Percentiles rank a stretch among this genome's conserved stretches.
Evolutionary conservation across 2,797 vertebrate genomes (phyloP).

Genomic region (Thunnus albacares): DNA sequence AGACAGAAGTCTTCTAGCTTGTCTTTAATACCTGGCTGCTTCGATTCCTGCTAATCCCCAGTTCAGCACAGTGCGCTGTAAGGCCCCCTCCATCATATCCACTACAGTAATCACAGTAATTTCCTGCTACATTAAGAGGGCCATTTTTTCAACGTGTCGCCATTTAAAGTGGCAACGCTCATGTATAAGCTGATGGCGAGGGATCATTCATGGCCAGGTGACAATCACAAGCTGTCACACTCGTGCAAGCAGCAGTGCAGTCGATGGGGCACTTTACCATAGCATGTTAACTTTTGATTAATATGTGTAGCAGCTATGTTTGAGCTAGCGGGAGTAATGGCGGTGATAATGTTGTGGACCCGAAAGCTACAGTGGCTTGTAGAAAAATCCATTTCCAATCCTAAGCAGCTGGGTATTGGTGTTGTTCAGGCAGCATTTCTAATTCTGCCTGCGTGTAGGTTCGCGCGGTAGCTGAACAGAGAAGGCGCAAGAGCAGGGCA

Average conservation of each 20-base stretch:
- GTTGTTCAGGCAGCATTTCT: slow-evolving; percentile 6
- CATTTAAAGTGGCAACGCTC: slow-evolving; percentile 39
- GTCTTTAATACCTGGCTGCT: slow-evolving; percentile 79
- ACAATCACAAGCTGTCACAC: slow-evolving; percentile 51
- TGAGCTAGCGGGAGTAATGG: slow-evolving; percentile 10
- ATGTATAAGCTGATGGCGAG: slow-evolving; percentile 32
- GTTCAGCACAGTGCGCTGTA: slow-evolving; percentile 42
- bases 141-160: slow-evolving; percentile 65
- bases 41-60: slow-evolving; percentile 70
- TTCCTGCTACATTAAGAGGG: slow-evolving; percentile 79
- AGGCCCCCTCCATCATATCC: slow-evolving; percentile 62
- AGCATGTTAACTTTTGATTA: slow-evolving; percentile 40
- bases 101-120: slow-evolving; percentile 83
- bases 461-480: not conserved
- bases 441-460: not conserved
- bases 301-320: slow-evolving; percentile 13
- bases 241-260: slow-evolving; percentile 15
- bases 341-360: slow-evolving; percentile 6
- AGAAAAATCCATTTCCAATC: slow-evolving; percentile 5
- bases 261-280: slow-evolving; percentile 11
- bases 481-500: not conserved
- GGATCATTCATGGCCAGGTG: slow-evolving; percentile 43
- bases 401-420: slow-evolving; percentile 5
- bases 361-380: slow-evolving; percentile 6
- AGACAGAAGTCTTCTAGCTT: slow-evolving; percentile 63